Evolutionary conservation across 1,140 invertebrate species (phyloP), one percentile per base, ranked within the genome.

Genomic region (Plutomurus gul): DNA sequence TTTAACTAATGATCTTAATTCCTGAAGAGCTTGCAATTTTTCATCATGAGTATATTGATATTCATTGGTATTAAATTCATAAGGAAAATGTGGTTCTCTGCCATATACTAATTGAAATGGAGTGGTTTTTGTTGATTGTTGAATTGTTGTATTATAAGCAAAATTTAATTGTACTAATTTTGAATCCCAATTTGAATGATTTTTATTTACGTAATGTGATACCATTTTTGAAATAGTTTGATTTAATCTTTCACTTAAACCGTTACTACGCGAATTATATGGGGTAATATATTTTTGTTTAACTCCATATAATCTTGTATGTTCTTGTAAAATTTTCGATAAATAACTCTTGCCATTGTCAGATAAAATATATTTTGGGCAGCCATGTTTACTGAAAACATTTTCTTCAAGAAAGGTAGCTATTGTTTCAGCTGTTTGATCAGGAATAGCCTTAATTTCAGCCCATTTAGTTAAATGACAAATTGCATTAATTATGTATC

Each of bases 381-480:
- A 33, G 18, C 72, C 72, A 47, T 74, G 72, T 30, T 30, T 74
- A 22, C 18, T 16, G 16, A 46, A 74, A 47, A 74, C 8, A n/a
- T 74, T 20, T 4, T 74, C 25, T 30, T 74, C 72, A 7, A 74
- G 39, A 46, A 74, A 74, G n/a, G 27, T 47, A 1, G 25, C 51
- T 4, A 56, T 30, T 4, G 51, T 86, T 71, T 79, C 43, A 8
- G 85, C 81, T 79, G 86, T 84, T 60, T 87, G 86, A 81, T 86
- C 85, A 13, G 82, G 84, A 11, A 85, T 84, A 10, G 86, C 51
- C 33, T 79, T 82, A 20, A 84, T 84, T 71, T 84, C 81, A 13
- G 84, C 83, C 77, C 80, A 87, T 85, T 86, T 86, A 11, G 85
- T 85, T n/a, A 86, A 77, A 82, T 86, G 84, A 70, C 87, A 85